phyloP scores from a whole-genome alignment of 2,888 invertebrate genomes.

The Agonopterix heracliana region DNA sequence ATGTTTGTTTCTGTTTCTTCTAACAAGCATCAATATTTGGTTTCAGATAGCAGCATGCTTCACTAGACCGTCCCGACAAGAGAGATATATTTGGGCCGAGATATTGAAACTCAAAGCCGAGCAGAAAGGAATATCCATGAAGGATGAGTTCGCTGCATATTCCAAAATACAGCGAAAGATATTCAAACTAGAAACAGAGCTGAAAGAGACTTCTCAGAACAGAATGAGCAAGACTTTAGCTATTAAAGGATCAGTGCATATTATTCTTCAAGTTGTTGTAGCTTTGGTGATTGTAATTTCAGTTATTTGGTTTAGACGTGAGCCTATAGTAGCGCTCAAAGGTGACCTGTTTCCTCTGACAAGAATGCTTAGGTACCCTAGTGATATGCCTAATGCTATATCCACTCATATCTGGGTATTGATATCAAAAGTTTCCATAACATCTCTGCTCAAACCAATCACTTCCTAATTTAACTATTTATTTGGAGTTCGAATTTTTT shows the following conservation, averaged over 20 bases:
- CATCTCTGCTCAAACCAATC: constrained; percentile 56
- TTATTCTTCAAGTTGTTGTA: constrained; percentile 47
- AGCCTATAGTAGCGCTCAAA: constrained; percentile 58
- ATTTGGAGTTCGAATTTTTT: neutral
- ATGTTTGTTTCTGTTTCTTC: too few relatives aligned
- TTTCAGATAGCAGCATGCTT: constrained; percentile 71
- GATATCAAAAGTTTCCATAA: constrained; percentile 61
- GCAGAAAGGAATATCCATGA: constrained; percentile 70
- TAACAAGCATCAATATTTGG: neutral
- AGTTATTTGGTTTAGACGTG: constrained; percentile 58
- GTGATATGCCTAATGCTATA: constrained; percentile 57
- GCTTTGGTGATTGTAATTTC: constrained; percentile 48
- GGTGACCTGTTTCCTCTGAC: constrained; percentile 59
- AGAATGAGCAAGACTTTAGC: constrained; percentile 55
- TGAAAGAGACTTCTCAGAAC: constrained; percentile 56
- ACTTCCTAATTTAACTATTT: constrained; percentile 22
- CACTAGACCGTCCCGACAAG: constrained; percentile 56
- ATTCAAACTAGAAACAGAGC: constrained; percentile 63
- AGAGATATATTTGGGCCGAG: constrained; percentile 53
- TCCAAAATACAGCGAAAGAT: constrained; percentile 77
- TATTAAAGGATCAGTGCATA: constrained; percentile 51
- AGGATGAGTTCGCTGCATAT: constrained; percentile 77
- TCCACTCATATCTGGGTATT: constrained; percentile 67
- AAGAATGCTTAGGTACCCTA: constrained; percentile 56
- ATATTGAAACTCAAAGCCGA: constrained; percentile 57